Evolutionary conservation across 92 coral and sea anemone species (phyloP), one percentile per base, ranked within the genome.

Genomic region (Nematostella vectensis): DNA sequence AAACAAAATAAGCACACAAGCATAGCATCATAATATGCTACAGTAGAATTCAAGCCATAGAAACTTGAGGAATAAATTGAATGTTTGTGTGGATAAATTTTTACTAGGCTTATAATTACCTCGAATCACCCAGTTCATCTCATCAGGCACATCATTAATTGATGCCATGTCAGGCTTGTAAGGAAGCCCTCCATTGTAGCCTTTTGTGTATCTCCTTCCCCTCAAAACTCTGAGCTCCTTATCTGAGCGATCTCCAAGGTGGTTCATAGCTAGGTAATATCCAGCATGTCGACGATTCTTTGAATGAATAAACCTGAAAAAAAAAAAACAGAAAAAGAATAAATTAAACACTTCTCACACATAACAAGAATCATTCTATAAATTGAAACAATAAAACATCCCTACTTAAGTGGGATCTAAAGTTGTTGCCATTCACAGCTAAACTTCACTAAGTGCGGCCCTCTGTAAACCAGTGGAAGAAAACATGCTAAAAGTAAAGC

Each of bases 251-350:
- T 89, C 97, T 19, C 91, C 86, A 19, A 89, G 76, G 29, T 89
- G 97, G 44, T 89, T 89, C 48, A 85, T 61, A 15, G 77, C 88
- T 61, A 85, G 61, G 51, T 82, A 68, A 58, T 71, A 89, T 54
- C 97, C 81, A 29, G 59, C 67, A 74, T 89, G 88, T 57, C 81
- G 81, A 57, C 97, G 95, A 64, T 89, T 89, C 61, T 89, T 87
- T 20, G 97, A 78, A 65, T 85, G 74, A 13, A 89, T 81, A 68
- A 71, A 89, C 74, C 97, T 89, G 44, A 25, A 44, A 68, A 17
- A 26, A 0, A 17, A n/a, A n/a, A n/a, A n/a, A n/a, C n/a, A n/a
- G n/a, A n/a, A 15, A 27, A 12, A 16, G 59, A 4, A 60, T 2
- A 42, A 2, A 42, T 13, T 21, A 15, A n/a, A n/a, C n/a, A n/a